Percentiles rank a stretch among this genome's conserved stretches.
These are phyloP conservation scores for Mastigias papua DNA, from an alignment of 30 jellyfish, hydroid and myxozoan species.

Conservation along the genomic window DNA sequence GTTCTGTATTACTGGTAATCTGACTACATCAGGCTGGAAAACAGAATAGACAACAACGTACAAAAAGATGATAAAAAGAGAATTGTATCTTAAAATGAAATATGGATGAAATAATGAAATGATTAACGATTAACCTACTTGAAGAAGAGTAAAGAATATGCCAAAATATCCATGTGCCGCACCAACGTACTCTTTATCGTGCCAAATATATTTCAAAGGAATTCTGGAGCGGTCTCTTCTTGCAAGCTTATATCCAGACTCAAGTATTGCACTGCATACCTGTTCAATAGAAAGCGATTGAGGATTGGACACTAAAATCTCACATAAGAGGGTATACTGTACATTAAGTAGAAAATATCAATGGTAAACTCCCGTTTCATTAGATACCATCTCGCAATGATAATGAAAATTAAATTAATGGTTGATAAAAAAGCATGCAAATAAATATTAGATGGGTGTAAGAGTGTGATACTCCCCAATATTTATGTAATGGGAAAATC, in stretches of 20 bases:
- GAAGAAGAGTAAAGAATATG: constrained; percentile 65
- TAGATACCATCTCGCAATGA: too few relatives aligned
- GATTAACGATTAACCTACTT: constrained; percentile 19
- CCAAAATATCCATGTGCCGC: constrained; percentile 98
- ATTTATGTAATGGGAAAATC: too few relatives aligned
- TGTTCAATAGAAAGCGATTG: background rate
- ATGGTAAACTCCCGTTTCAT: too few relatives aligned
- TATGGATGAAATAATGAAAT: too few relatives aligned
- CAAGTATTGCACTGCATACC: constrained; percentile 70
- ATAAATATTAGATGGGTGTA: too few relatives aligned
- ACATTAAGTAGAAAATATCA: too few relatives aligned
- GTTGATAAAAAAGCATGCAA: too few relatives aligned
- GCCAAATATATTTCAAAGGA: constrained; percentile 83
- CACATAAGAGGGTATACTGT: background rate
- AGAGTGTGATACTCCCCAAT: too few relatives aligned
- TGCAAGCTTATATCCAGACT: constrained; percentile 69
- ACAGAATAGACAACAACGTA: background rate
- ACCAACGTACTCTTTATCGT: constrained; percentile 83
- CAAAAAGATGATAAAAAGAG: background rate
- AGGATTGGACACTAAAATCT: background rate
- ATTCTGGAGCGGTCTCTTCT: constrained; percentile 20
- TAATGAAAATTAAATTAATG: too few relatives aligned
- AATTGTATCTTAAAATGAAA: too few relatives aligned
- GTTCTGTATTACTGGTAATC: constrained; percentile 34
- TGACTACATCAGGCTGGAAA: constrained; percentile 61